These are phyloP conservation scores for Dryas iulia DNA, from an alignment of 1,140 invertebrate species.

Conservation along the genomic window DNA sequence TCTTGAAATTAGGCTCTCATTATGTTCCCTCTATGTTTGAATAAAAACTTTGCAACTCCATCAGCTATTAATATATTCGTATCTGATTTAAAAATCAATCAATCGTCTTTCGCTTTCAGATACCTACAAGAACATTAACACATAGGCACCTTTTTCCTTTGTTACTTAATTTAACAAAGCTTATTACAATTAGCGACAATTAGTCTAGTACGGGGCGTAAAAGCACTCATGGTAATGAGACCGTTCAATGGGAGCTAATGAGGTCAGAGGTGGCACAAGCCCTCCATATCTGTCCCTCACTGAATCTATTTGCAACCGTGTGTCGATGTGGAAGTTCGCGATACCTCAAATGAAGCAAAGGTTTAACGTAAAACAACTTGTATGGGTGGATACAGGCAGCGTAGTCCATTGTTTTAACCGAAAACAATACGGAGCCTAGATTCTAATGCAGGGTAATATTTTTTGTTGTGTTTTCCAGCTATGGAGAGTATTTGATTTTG, in stretches of 20 bases:
- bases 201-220: slow-evolving; percentile 23
- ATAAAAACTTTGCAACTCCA: no score
- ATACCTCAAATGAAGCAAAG: background rate
- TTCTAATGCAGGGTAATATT: no score
- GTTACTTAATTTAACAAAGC: slow-evolving; percentile 28
- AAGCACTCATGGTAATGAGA: slow-evolving; percentile 50
- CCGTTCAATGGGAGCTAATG: slow-evolving; percentile 43
- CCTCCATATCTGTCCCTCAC: slow-evolving; percentile 7
- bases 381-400: background rate
- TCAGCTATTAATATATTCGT: no score
- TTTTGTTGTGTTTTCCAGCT: no score
- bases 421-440: background rate
- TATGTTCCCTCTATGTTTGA: no score
- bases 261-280: slow-evolving; percentile 30
- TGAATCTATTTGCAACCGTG: slow-evolving; percentile 6
- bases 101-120: no score
- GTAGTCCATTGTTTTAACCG: background rate
- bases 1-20: no score
- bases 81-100: no score
- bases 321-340: slow-evolving; percentile 1
- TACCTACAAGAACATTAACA: no score
- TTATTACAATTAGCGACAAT: slow-evolving; percentile 37
- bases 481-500: no score
- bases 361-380: background rate
- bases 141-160: background rate